Conservation (phyloP, 2,797 vertebrate genomes). For the Cottoperca gobio region DNA sequence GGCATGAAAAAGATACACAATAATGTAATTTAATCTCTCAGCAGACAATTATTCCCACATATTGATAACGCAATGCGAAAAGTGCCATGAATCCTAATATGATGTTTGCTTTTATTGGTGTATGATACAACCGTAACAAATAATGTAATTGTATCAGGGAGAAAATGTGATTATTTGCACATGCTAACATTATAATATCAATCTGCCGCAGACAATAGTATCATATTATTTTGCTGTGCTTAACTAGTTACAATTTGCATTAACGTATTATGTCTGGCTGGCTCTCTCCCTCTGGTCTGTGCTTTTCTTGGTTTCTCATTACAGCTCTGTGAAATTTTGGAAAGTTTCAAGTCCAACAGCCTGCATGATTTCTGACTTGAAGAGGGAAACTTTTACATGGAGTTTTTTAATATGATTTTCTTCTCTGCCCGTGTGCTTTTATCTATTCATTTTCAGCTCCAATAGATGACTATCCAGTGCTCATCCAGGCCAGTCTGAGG, state of each 20-base stretch:
- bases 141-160: slow-evolving; percentile 98
- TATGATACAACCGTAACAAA: slow-evolving; percentile 96
- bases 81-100: slow-evolving; percentile 99
- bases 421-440: background rate
- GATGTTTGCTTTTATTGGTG: slow-evolving; percentile 99
- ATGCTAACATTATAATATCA: slow-evolving; percentile 90
- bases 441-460: slow-evolving; percentile 41
- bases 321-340: slow-evolving; percentile 66
- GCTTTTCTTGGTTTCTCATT: slow-evolving; percentile 78
- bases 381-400: slow-evolving; percentile 50
- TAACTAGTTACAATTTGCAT: slow-evolving; percentile 92
- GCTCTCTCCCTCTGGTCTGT: slow-evolving; percentile 64
- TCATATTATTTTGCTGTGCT: slow-evolving; percentile 89
- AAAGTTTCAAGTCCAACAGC: slow-evolving; percentile 54
- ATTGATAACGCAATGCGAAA: slow-evolving; percentile 99
- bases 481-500: slow-evolving; percentile 36
- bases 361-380: slow-evolving; percentile 41
- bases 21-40: slow-evolving; percentile 99
- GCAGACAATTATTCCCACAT: slow-evolving; percentile 99
- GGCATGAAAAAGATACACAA: slow-evolving; percentile 99
- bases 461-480: slow-evolving; percentile 18
- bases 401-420: slow-evolving; percentile 33
- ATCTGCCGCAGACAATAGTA: slow-evolving; percentile 85
- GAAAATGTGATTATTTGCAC: slow-evolving; percentile 95
- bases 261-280: slow-evolving; percentile 85